Conservation (phyloP, 2,888 invertebrate species). For the Uropetala carovei region DNA sequence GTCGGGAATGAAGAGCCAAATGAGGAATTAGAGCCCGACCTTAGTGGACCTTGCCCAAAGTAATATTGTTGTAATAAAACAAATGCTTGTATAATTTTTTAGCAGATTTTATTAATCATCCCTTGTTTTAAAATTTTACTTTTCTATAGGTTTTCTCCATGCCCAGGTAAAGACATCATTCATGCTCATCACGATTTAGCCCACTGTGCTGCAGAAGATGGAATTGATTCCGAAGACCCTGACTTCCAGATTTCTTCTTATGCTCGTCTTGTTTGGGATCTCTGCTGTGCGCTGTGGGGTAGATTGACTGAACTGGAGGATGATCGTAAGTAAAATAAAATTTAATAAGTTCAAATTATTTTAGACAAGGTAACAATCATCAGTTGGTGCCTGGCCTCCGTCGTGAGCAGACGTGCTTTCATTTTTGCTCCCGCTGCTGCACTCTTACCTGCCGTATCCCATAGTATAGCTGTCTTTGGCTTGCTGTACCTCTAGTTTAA, state of each 20-base stretch:
- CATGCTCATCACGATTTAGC: slow-evolving; percentile 78
- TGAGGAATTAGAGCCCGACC: slow-evolving; percentile 5
- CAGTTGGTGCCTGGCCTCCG: too few species aligned
- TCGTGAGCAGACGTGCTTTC: too few species aligned
- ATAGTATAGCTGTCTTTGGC: too few species aligned
- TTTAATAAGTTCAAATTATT: neutral
- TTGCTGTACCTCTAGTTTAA: too few species aligned
- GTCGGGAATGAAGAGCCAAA: neutral
- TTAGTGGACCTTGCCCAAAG: slow-evolving; percentile 12
- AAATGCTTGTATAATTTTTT: neutral
- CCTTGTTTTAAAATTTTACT: neutral
- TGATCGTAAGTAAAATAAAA: slow-evolving; percentile 61
- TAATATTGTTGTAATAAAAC: neutral
- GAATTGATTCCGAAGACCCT: slow-evolving; percentile 67
- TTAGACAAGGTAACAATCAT: too few species aligned
- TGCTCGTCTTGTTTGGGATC: slow-evolving; percentile 81
- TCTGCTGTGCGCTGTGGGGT: slow-evolving; percentile 92
- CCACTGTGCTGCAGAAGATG: slow-evolving; percentile 72
- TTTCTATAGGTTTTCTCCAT: slow-evolving; percentile 71
- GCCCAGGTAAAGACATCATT: slow-evolving; percentile 76
- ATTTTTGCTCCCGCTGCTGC: too few species aligned
- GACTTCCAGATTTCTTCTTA: slow-evolving; percentile 74
- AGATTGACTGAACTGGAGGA: slow-evolving; percentile 80
- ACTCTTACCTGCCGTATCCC: too few species aligned
- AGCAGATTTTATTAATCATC: neutral